phyloP scores from a whole-genome alignment of 2,797 vertebrate genomes.

The Sylvia borin region DNA sequence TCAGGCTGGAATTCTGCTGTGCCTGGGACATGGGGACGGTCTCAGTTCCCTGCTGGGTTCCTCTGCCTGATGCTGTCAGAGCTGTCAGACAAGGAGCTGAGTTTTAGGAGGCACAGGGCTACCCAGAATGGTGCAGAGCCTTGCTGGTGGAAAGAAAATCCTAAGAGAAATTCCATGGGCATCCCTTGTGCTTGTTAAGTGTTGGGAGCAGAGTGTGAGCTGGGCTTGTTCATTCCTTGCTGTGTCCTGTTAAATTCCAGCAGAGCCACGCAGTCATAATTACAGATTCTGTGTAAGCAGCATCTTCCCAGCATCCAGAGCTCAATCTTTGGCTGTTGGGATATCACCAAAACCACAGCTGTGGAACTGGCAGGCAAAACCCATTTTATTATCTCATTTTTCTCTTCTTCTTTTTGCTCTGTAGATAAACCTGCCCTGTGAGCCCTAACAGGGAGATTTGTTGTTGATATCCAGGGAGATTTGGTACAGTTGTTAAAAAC shows the following conservation, averaged over 20 bases:
- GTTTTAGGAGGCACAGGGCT: not conserved
- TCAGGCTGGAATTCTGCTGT: not conserved
- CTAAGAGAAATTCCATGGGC: accelerated
- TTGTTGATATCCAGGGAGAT: not conserved
- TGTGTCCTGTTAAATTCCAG: not conserved
- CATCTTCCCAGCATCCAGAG: not conserved
- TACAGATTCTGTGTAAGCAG: not conserved
- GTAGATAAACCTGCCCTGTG: not conserved
- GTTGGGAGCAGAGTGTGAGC: not conserved
- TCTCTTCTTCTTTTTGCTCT: not conserved
- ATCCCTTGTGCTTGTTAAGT: accelerated
- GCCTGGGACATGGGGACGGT: accelerated
- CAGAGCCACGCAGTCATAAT: accelerated
- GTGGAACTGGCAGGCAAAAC: not conserved
- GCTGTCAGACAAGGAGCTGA: not conserved
- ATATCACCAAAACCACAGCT: not conserved
- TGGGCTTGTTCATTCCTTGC: not conserved
- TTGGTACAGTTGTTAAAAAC: not conserved
- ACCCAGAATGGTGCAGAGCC: not conserved
- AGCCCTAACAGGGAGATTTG: not conserved
- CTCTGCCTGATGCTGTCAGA: not conserved
- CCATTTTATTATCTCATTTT: not conserved
- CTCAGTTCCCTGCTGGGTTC: accelerated
- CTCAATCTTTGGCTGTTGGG: not conserved
- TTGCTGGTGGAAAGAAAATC: not conserved